Percentiles rank a stretch among this genome's conserved stretches.
These are phyloP conservation scores for Adelphocoris suturalis DNA, from an alignment of 2,888 invertebrate genomes.

Conservation along the genomic window DNA sequence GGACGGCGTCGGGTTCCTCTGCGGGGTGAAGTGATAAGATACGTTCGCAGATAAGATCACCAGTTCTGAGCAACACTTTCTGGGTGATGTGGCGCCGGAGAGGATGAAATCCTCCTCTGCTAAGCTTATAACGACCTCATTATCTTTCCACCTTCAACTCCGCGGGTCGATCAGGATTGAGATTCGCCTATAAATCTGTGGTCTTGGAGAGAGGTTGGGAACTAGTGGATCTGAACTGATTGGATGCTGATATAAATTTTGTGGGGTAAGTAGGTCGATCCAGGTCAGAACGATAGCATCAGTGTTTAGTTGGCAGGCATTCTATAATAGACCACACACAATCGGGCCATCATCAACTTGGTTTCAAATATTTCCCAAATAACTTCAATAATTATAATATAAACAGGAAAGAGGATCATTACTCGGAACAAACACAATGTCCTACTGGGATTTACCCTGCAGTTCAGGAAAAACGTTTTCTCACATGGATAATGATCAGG, in stretches of 20 bases:
- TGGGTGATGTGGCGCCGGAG: slow-evolving; percentile 18
- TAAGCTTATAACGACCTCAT: slow-evolving; percentile 24
- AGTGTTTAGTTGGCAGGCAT: background rate
- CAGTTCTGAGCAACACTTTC: background rate
- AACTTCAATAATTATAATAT: too few relatives aligned
- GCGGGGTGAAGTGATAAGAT: slow-evolving; percentile 10
- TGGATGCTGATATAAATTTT: background rate
- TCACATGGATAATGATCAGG: too few relatives aligned
- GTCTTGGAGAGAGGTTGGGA: background rate
- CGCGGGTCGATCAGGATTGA: background rate
- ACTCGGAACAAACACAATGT: too few relatives aligned
- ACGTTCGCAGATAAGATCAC: slow-evolving; percentile 28
- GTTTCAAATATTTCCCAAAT: too few relatives aligned
- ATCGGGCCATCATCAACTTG: too few relatives aligned
- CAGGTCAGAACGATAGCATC: background rate
- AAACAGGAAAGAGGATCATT: too few relatives aligned
- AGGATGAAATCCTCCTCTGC: slow-evolving; percentile 31
- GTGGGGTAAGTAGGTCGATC: background rate
- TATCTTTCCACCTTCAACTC: slow-evolving; percentile 24
- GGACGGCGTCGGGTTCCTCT: background rate
- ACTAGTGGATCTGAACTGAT: background rate
- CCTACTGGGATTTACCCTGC: too few relatives aligned
- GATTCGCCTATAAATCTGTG: slow-evolving; percentile 11
- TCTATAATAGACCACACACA: too few relatives aligned
- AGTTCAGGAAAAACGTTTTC: too few relatives aligned